Evolutionary conservation across 2,888 invertebrate species (phyloP).

Genomic region (Allolobophora icterica): DNA sequence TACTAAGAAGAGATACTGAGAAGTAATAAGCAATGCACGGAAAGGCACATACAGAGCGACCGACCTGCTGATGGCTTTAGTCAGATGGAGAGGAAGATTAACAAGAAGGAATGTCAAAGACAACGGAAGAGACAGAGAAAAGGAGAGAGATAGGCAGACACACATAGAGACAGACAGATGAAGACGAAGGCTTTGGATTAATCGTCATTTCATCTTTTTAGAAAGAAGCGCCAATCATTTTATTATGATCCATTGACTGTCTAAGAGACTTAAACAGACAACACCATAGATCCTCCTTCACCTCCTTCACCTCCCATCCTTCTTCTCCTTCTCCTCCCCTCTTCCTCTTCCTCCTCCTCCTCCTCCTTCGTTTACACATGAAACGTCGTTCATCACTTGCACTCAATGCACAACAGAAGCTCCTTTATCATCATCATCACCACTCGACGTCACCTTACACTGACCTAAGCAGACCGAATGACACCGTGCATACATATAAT

Average conservation of each 20-base stretch:
- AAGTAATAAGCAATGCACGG: not conserved
- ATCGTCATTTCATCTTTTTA: not conserved
- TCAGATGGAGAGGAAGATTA: not conserved
- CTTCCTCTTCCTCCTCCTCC: too few species aligned
- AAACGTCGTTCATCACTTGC: too few species aligned
- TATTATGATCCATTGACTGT: not conserved
- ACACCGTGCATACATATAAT: not conserved
- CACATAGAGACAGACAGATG: not conserved
- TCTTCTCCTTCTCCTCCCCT: too few species aligned
- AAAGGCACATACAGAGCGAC: not conserved
- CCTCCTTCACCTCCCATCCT: too few species aligned
- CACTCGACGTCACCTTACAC: not conserved
- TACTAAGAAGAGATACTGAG: not conserved
- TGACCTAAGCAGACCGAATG: not conserved
- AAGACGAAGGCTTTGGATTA: not conserved
- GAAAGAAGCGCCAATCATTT: not conserved
- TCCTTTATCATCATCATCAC: not conserved
- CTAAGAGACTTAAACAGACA: not conserved
- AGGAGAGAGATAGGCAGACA: not conserved
- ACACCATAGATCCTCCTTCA: not conserved
- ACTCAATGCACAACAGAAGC: too few species aligned
- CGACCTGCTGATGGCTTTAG: not conserved
- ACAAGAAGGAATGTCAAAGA: not conserved
- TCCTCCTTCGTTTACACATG: too few species aligned
- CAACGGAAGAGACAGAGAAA: not conserved